A percentile compares a stretch with the other conserved stretches of the same genome.
Conservation (phyloP, 1,140 invertebrate species). For the Caerostris darwini region DNA sequence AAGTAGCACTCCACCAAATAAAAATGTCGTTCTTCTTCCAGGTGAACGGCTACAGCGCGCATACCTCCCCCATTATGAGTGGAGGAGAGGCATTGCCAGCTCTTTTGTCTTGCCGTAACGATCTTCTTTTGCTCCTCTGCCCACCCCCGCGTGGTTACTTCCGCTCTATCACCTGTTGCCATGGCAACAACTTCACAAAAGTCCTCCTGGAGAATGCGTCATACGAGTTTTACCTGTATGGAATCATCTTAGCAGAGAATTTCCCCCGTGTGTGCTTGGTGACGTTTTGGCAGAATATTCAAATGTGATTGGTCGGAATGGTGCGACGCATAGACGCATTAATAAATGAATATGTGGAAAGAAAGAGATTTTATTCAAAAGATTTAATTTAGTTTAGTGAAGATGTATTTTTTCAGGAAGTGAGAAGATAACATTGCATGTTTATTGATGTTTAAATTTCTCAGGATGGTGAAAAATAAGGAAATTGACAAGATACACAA, state of each 20-base stretch:
- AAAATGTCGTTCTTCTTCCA: slow-evolving; percentile 36
- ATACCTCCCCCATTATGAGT: slow-evolving; percentile 14
- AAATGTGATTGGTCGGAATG: background rate
- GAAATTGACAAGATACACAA: too few relatives aligned
- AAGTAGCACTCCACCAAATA: slow-evolving; percentile 7
- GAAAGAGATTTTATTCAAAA: too few relatives aligned
- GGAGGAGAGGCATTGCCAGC: background rate
- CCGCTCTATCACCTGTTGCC: slow-evolving; percentile 25
- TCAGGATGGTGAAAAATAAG: too few relatives aligned
- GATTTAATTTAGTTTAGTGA: too few relatives aligned
- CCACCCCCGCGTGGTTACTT: background rate
- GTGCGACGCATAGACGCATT: background rate
- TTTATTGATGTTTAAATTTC: too few relatives aligned
- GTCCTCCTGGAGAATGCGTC: slow-evolving; percentile 38
- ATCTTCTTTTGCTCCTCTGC: slow-evolving; percentile 16
- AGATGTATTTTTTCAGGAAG: too few relatives aligned
- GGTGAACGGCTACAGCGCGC: background rate
- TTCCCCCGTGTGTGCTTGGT: background rate
- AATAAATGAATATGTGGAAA: background rate
- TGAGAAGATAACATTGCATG: too few relatives aligned
- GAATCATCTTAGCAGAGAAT: slow-evolving; percentile 26
- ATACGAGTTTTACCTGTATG: slow-evolving; percentile 47
- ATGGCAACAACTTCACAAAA: slow-evolving; percentile 45
- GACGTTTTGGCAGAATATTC: background rate
- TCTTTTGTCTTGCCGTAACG: slow-evolving; percentile 68